phyloP scores from a whole-genome alignment of 1,140 invertebrate species.

The Diprion similis region DNA sequence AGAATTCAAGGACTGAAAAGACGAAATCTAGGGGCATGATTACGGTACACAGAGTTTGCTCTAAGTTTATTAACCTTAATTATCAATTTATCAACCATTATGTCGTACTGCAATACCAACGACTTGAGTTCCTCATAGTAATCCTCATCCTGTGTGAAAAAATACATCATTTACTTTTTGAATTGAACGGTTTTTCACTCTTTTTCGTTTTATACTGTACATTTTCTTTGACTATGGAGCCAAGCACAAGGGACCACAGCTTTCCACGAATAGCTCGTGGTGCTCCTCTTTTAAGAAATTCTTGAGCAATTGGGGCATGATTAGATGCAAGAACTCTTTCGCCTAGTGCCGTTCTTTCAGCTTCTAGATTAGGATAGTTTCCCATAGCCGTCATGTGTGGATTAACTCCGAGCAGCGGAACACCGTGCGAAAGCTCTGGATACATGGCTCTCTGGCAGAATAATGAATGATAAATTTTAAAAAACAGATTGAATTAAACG shows the following conservation, averaged over 20 bases:
- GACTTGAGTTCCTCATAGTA: constrained; percentile 86
- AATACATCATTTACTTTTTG: constrained; percentile 24
- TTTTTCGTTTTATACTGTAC: constrained; percentile 48
- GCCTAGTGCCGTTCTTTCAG: constrained; percentile 71
- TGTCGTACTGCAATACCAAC: constrained; percentile 86
- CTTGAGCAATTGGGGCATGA: constrained; percentile 79
- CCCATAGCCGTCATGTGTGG: constrained; percentile 63
- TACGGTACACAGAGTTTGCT: constrained; percentile 15
- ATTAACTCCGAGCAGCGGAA: constrained; percentile 73
- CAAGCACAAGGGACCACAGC: constrained; percentile 84
- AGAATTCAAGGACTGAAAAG: not conserved
- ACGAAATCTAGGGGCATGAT: not conserved
- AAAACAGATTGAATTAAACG: constrained; percentile 16
- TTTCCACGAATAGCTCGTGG: constrained; percentile 77
- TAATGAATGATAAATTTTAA: constrained; percentile 29
- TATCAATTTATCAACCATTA: constrained; percentile 92
- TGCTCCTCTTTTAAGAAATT: constrained; percentile 87
- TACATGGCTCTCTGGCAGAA: constrained; percentile 70
- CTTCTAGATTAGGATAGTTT: constrained; percentile 69
- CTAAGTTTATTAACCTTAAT: constrained; percentile 73
- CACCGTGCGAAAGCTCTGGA: constrained; percentile 71
- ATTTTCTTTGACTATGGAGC: constrained; percentile 72
- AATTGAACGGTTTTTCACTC: constrained; percentile 23
- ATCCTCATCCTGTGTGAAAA: constrained; percentile 73
- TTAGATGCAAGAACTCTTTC: constrained; percentile 72